A percentile compares a stretch with the other conserved stretches of the same genome.
Evolutionary conservation across 1,140 invertebrate genomes (phyloP).

Genomic region (Thaumatotibia leucotreta): DNA sequence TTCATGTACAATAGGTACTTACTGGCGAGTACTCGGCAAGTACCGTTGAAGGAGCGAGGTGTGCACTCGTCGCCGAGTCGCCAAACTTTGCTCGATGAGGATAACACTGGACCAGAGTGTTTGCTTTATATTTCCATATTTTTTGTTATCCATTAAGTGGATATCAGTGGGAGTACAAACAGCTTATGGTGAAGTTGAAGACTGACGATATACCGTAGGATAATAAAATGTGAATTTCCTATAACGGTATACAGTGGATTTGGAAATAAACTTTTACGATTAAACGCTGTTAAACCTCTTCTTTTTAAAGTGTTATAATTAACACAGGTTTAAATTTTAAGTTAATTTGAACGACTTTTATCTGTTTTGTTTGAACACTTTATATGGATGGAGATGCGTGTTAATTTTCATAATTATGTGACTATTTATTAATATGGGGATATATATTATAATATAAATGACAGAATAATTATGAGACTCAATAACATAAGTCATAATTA

Average conservation of each 20-base stretch:
- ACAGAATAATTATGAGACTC: too few relatives aligned
- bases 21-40: constrained; percentile 21
- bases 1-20: constrained; percentile 11
- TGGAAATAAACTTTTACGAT: neutral
- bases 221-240: neutral
- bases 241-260: neutral
- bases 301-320: neutral
- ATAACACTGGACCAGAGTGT: constrained; percentile 29
- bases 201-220: neutral
- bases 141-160: constrained; percentile 26
- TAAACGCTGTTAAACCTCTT: neutral
- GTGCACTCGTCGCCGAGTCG: constrained; percentile 26
- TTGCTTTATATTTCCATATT: constrained; percentile 38
- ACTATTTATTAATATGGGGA: too few relatives aligned
- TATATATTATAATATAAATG: too few relatives aligned
- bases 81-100: constrained; percentile 31
- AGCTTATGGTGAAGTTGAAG: constrained; percentile 17
- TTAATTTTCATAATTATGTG: too few relatives aligned
- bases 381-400: too few relatives aligned
- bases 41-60: constrained; percentile 38
- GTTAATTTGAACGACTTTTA: neutral
- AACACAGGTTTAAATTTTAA: neutral
- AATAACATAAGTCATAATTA: too few relatives aligned
- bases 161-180: constrained; percentile 24
- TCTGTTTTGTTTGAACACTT: too few relatives aligned